Evolutionary conservation across 2,113 vertebrate genomes (phyloP), one percentile per base, ranked within the genome.

Genomic region (Papio anubis): DNA sequence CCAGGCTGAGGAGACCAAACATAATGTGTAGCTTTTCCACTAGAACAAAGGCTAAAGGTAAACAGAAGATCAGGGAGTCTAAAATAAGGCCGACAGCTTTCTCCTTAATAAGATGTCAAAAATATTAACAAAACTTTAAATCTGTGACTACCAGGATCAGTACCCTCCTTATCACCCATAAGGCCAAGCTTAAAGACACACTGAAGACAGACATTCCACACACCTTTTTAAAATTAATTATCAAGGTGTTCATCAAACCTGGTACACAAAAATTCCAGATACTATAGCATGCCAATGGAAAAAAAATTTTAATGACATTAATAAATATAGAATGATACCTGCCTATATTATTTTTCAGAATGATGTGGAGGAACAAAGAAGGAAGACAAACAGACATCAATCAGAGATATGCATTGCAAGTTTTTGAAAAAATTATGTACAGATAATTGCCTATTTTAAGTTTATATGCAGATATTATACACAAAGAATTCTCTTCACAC

Each of bases 211-310:
- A 92, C 88, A 59, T 35, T 32, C 81, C 86, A 76, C 0, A 64
- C 6, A 61, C 27, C 48, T 66, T 76, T 61, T 90, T 27, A 82
- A 96, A 97, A 79, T 94, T 55, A 94, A 55, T 48, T 70, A 75
- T 30, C 10, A 13, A 93, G 20, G 75, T 52, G n/a, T 12, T 83
- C n/a, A 61, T 35, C 75, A 87, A 94, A 94, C 32, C 82, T 75
- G 27, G 25, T 70, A 85, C 20, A 88, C 20, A 76, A 57, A 93
- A 88, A 95, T 93, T 93, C 38, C 89, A 79, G 21, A 48, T 23
- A 84, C 40, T 73, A 52, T 32, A 68, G 93, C 14, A 88, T 25
- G 30, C 4, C 50, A 70, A 48, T 32, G 23, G 35, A 50, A 86
- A 94, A 88, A 88, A 90, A 14, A 23, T 32, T 45, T 45, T 8